A percentile compares a stretch with the other conserved stretches of the same genome.
Evolutionary conservation across 2,113 vertebrate genomes (phyloP).

Genomic region (Cyprinus carpio): DNA sequence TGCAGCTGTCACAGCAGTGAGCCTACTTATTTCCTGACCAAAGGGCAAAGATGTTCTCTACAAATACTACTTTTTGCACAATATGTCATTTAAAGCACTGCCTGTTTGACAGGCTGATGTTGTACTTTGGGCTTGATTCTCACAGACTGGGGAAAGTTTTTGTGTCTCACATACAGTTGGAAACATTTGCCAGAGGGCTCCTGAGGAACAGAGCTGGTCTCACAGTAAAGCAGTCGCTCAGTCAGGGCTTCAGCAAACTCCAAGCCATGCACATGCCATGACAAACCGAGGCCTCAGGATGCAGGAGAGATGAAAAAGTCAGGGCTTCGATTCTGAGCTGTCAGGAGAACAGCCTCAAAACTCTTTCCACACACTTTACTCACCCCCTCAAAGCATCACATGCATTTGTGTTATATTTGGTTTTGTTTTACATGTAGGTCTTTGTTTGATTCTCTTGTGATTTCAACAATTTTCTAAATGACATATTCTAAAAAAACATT

Average conservation of each 20-base stretch:
- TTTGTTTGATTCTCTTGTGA: neutral
- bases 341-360: conserved; percentile 18
- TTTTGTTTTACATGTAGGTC: neutral
- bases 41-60: conserved; percentile 18
- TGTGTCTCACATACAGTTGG: neutral
- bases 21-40: conserved; percentile 13
- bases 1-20: conserved; percentile 34
- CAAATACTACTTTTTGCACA: conserved; percentile 21
- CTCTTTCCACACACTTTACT: neutral
- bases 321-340: neutral
- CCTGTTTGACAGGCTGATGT: neutral
- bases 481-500: neutral
- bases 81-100: conserved; percentile 4
- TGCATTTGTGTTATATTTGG: neutral
- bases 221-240: neutral
- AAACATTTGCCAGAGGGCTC: neutral
- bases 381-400: neutral
- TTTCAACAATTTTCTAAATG: neutral
- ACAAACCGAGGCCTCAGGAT: conserved; percentile 10
- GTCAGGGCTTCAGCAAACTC: conserved; percentile 19
- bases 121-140: neutral
- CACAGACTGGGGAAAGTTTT: neutral
- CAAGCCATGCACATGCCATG: neutral
- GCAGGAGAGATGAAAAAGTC: conserved; percentile 10
- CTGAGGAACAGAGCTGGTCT: conserved; percentile 1